A percentile compares a stretch with the other conserved stretches of the same genome.
phyloP scores from a whole-genome alignment of 2,113 vertebrate species.

The Pelecanus crispus region DNA sequence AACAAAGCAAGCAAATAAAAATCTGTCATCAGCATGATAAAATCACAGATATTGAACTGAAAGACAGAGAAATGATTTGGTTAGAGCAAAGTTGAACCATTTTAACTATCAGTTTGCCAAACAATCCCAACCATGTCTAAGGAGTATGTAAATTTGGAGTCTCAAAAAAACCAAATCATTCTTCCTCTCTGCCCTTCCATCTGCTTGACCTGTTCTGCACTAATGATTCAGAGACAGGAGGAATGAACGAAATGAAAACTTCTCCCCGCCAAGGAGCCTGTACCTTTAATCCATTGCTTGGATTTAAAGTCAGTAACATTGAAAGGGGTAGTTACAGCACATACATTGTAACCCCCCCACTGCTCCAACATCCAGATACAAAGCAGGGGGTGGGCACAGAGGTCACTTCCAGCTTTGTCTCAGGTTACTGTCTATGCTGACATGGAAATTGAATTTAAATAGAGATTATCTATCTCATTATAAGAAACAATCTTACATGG shows the following conservation, averaged over 20 bases:
- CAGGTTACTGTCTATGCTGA: background rate
- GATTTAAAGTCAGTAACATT: background rate
- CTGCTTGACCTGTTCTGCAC: background rate
- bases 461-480: background rate
- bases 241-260: background rate
- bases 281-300: background rate
- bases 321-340: constrained; percentile 4
- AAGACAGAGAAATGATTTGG: background rate
- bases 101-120: background rate
- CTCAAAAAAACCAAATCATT: background rate
- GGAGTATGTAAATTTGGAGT: background rate
- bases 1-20: background rate
- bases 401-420: background rate
- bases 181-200: background rate
- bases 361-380: background rate
- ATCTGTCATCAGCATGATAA: background rate
- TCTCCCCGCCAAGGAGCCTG: background rate
- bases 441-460: background rate
- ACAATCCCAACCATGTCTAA: background rate
- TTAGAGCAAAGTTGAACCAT: background rate
- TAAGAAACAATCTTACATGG: background rate
- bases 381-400: background rate
- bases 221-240: background rate
- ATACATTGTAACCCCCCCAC: background rate
- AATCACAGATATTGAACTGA: background rate